phyloP scores from a whole-genome alignment of 1,140 invertebrate species.

The Drosophila serrata region DNA sequence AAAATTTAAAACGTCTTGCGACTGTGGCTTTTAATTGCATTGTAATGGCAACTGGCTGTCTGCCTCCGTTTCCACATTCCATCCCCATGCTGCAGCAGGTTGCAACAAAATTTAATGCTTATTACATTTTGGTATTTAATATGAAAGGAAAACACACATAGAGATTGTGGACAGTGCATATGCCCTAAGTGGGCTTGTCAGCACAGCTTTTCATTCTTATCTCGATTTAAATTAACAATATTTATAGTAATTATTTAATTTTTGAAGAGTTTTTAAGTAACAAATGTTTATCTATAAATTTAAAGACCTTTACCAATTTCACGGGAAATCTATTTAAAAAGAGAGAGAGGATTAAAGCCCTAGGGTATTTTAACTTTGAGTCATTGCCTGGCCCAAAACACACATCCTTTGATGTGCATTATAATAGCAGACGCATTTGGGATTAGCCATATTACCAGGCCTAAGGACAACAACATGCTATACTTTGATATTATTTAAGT shows the following conservation, averaged over 20 bases:
- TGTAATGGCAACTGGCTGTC: conserved; percentile 54
- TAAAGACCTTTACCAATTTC: no score
- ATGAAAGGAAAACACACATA: conserved; percentile 7
- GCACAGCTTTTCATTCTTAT: not conserved
- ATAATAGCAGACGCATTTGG: conserved; percentile 48
- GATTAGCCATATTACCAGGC: conserved; percentile 62
- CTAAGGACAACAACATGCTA: conserved; percentile 37
- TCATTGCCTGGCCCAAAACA: conserved; percentile 1
- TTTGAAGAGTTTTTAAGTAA: not conserved
- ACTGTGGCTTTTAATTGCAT: conserved; percentile 58
- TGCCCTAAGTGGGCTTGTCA: not conserved
- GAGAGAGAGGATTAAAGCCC: not conserved
- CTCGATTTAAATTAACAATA: not conserved
- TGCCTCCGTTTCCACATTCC: conserved; percentile 4
- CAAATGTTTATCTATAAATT: not conserved
- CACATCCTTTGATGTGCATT: conserved; percentile 12
- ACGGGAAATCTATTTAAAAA: not conserved
- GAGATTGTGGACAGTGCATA: not conserved
- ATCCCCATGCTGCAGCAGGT: conserved; percentile 7
- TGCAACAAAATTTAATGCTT: conserved; percentile 58
- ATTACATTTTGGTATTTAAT: conserved; percentile 56
- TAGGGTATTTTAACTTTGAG: conserved; percentile 17
- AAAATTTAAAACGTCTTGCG: conserved; percentile 43
- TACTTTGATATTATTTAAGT: conserved; percentile 30
- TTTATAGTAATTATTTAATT: not conserved